phyloP scores from a whole-genome alignment of 1,140 invertebrate species.

The Sycobia sp. region DNA sequence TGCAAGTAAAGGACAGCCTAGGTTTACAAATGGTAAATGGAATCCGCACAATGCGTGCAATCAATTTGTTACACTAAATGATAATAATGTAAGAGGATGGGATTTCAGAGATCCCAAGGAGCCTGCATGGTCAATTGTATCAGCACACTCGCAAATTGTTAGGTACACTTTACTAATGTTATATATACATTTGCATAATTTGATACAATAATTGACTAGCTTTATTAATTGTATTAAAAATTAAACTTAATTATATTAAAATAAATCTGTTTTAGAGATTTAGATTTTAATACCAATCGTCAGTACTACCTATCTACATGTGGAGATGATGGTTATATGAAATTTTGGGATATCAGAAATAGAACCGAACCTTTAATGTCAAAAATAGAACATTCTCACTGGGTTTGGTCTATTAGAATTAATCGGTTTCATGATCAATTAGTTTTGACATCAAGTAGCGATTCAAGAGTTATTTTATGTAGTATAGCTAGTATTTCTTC shows the following conservation, averaged over 20 bases:
- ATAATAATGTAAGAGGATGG: slow-evolving; percentile 84
- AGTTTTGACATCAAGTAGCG: slow-evolving; percentile 92
- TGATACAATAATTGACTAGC: background rate
- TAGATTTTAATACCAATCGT: slow-evolving; percentile 97
- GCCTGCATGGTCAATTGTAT: slow-evolving; percentile 82
- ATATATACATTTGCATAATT: background rate
- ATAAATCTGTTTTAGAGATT: slow-evolving; percentile 66
- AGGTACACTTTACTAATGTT: slow-evolving; percentile 52
- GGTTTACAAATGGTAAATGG: slow-evolving; percentile 87
- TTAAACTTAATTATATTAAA: background rate
- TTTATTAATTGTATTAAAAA: background rate
- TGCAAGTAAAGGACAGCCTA: slow-evolving; percentile 73
- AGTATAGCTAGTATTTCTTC: slow-evolving; percentile 87
- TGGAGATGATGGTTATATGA: slow-evolving; percentile 92
- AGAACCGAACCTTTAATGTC: slow-evolving; percentile 77
- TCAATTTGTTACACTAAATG: slow-evolving; percentile 83
- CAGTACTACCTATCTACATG: slow-evolving; percentile 93
- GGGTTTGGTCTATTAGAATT: slow-evolving; percentile 93
- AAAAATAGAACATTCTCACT: slow-evolving; percentile 91
- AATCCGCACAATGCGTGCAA: slow-evolving; percentile 89
- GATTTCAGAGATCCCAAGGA: slow-evolving; percentile 77
- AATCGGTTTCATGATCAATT: slow-evolving; percentile 98
- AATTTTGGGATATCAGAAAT: slow-evolving; percentile 95
- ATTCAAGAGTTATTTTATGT: slow-evolving; percentile 87
- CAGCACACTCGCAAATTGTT: slow-evolving; percentile 86